phyloP scores from a whole-genome alignment of 2,113 vertebrate species.

The Hiodon tergisus region DNA sequence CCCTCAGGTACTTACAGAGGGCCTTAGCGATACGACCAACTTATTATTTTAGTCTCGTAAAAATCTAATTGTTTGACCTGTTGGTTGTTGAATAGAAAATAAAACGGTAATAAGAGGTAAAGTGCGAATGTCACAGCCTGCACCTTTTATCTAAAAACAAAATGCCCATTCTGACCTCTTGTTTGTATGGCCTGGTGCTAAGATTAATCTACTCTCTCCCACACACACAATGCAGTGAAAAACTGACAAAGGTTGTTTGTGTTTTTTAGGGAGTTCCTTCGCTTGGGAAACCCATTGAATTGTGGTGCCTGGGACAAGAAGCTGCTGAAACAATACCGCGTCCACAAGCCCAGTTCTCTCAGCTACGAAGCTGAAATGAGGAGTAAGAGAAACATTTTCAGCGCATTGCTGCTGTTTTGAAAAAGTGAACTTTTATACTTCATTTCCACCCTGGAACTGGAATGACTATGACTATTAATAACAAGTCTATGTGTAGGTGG shows the following conservation, averaged over 20 bases:
- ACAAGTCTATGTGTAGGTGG: no score
- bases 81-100: no score
- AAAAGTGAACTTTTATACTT: no score
- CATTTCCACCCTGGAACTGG: no score
- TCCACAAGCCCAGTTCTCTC: constrained; percentile 93
- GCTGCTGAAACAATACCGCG: constrained; percentile 85
- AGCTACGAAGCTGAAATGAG: constrained; percentile 89
- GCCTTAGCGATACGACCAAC: neutral
- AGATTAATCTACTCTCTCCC: no score
- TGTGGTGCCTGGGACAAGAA: constrained; percentile 98
- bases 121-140: no score
- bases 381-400: constrained; percentile 70
- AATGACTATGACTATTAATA: no score
- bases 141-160: no score
- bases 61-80: neutral
- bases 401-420: neutral
- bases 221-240: no score
- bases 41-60: neutral
- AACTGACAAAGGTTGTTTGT: constrained; percentile 23
- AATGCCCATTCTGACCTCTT: no score
- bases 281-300: constrained; percentile 92
- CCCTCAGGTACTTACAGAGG: constrained; percentile 74
- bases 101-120: no score
- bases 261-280: constrained; percentile 82
- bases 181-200: no score